Conservation (phyloP, 1,140 invertebrate species). For the Bathynomus jamesi region DNA sequence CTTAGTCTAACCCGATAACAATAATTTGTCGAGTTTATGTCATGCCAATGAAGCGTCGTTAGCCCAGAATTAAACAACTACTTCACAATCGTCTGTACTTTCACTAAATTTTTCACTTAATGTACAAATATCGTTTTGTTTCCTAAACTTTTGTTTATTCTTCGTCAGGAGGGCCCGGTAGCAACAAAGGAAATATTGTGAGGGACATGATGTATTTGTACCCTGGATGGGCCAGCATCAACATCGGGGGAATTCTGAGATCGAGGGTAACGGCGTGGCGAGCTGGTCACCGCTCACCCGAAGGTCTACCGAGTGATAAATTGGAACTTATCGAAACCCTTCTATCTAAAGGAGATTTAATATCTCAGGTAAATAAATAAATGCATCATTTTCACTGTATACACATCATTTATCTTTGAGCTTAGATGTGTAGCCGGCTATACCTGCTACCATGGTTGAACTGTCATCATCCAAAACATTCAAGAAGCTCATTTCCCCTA, state of each 20-base stretch:
- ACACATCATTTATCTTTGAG: no score
- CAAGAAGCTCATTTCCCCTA: no score
- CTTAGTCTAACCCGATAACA: no score
- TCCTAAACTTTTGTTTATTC: background rate
- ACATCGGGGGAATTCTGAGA: constrained; percentile 60
- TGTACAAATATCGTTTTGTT: background rate
- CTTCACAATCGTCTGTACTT: background rate
- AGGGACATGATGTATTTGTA: constrained; percentile 56
- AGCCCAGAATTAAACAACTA: background rate
- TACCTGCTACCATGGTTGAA: no score
- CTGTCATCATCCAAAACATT: no score
- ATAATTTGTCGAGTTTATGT: no score
- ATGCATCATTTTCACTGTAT: background rate
- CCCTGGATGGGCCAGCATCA: constrained; percentile 65
- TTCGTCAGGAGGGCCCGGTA: constrained; percentile 61
- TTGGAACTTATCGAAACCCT: constrained; percentile 54
- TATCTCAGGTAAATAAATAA: background rate
- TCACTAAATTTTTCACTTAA: background rate
- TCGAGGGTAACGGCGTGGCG: constrained; percentile 21
- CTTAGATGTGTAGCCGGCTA: no score
- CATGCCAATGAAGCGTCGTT: background rate
- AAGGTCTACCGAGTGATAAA: constrained; percentile 28
- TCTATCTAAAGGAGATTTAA: constrained; percentile 72
- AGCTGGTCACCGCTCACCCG: constrained; percentile 16
- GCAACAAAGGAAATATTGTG: constrained; percentile 64